A percentile compares a stretch with the other conserved stretches of the same genome.
Conservation (phyloP, 2,888 invertebrate genomes). For the Nysson spinosus region DNA sequence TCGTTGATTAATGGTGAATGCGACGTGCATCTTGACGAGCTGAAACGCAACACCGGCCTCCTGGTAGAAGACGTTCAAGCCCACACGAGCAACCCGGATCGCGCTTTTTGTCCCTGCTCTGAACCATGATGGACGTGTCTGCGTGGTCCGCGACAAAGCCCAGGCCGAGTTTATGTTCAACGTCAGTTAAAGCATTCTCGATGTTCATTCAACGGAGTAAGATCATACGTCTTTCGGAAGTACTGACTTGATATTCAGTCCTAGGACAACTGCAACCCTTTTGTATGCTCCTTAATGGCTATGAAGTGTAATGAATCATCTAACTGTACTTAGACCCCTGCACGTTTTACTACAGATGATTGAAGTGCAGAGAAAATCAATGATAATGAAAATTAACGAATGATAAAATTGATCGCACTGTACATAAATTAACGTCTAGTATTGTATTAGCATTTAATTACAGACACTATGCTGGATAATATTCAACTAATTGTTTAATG, state of each 20-base stretch:
- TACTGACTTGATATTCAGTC: constrained; percentile 27
- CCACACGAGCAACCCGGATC: constrained; percentile 5
- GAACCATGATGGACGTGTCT: constrained; percentile 42
- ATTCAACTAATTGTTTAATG: too few relatives aligned
- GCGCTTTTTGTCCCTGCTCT: constrained; percentile 45
- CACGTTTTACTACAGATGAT: neutral
- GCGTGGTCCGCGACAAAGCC: constrained; percentile 43
- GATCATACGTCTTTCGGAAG: constrained; percentile 42
- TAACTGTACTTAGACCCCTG: neutral
- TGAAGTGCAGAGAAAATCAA: neutral
- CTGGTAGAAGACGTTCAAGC: constrained; percentile 25
- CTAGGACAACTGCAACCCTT: constrained; percentile 26
- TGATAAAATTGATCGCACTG: too few relatives aligned
- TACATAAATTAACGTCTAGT: too few relatives aligned
- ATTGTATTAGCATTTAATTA: too few relatives aligned
- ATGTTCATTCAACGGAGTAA: constrained; percentile 39
- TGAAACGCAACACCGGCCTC: constrained; percentile 52
- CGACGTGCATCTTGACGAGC: constrained; percentile 52
- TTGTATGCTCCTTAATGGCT: constrained; percentile 28
- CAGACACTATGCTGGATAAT: too few relatives aligned
- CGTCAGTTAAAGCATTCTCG: constrained; percentile 26
- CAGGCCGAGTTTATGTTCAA: constrained; percentile 19
- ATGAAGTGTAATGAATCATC: constrained; percentile 44
- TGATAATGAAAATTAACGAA: constrained; percentile 3
- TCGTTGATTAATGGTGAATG: constrained; percentile 67